Evolutionary conservation across 1,140 invertebrate species (phyloP).

Genomic region (Conopomorpha cramerella): DNA sequence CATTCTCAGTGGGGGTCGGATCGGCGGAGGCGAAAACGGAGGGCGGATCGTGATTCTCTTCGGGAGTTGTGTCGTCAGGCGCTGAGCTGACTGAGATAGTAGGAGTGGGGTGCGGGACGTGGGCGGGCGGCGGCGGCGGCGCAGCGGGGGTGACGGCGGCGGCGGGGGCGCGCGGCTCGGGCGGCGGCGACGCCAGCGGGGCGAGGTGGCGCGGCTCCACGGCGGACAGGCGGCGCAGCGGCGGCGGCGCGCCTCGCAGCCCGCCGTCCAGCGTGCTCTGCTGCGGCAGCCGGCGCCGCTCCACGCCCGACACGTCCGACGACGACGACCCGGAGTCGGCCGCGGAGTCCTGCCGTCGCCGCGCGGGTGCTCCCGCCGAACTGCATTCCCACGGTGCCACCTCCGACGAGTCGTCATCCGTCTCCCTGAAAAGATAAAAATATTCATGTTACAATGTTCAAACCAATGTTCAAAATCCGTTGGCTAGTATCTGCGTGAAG

Average conservation of each 20-base stretch:
- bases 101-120: conserved; percentile 56
- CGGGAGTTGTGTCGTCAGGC: conserved; percentile 61
- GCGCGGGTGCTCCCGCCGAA: conserved; percentile 16
- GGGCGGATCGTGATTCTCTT: conserved; percentile 33
- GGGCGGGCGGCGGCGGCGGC: conserved; percentile 15
- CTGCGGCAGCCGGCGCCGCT: conserved; percentile 62
- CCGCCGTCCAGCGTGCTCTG: conserved; percentile 66
- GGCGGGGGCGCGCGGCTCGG: conserved; percentile 28
- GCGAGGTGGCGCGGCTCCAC: conserved; percentile 54
- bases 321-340: conserved; percentile 65
- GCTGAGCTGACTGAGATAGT: conserved; percentile 74
- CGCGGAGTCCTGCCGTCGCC: conserved; percentile 44
- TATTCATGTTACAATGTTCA: too few relatives aligned
- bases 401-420: conserved; percentile 38
- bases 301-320: conserved; percentile 69
- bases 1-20: conserved; percentile 27
- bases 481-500: too few relatives aligned
- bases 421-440: conserved; percentile 21
- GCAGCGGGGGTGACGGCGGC: conserved; percentile 11
- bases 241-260: conserved; percentile 47
- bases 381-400: conserved; percentile 36
- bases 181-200: conserved; percentile 33
- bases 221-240: conserved; percentile 41
- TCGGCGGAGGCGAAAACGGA: conserved; percentile 40
- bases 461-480: too few relatives aligned